phyloP scores from a whole-genome alignment of 1,140 invertebrate species.

The Conus ventricosus region DNA sequence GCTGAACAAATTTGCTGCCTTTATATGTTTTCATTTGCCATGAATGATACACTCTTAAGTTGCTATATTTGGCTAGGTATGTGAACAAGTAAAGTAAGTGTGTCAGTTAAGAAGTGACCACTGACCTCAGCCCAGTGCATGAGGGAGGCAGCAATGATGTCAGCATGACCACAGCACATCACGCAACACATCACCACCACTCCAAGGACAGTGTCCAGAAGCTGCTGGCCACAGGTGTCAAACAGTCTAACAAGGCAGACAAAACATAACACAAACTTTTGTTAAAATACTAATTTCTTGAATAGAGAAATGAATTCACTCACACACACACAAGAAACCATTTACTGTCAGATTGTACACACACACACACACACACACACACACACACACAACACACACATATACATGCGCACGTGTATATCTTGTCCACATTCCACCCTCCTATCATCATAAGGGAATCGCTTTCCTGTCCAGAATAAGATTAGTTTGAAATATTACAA shows the following conservation, averaged over 20 bases:
- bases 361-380: too few relatives aligned
- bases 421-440: too few relatives aligned
- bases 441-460: too few relatives aligned
- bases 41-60: too few relatives aligned
- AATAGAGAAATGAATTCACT: neutral
- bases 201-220: constrained; percentile 50
- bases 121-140: constrained; percentile 56
- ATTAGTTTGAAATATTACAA: neutral
- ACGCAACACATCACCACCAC: constrained; percentile 42
- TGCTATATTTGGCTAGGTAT: too few relatives aligned
- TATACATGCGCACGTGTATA: too few relatives aligned
- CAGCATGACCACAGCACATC: constrained; percentile 30
- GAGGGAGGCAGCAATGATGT: constrained; percentile 40
- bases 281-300: neutral
- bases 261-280: neutral
- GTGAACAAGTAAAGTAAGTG: too few relatives aligned
- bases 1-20: too few relatives aligned
- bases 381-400: too few relatives aligned
- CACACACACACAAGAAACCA: neutral
- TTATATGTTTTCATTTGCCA: too few relatives aligned
- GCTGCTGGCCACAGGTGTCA: constrained; percentile 43
- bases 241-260: constrained; percentile 36
- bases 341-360: too few relatives aligned
- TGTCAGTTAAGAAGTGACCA: neutral
- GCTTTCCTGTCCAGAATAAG: neutral